A percentile compares a stretch with the other conserved stretches of the same genome.
These are phyloP conservation scores for Xylocampa areola DNA, from an alignment of 2,888 invertebrate species.

Conservation along the genomic window DNA sequence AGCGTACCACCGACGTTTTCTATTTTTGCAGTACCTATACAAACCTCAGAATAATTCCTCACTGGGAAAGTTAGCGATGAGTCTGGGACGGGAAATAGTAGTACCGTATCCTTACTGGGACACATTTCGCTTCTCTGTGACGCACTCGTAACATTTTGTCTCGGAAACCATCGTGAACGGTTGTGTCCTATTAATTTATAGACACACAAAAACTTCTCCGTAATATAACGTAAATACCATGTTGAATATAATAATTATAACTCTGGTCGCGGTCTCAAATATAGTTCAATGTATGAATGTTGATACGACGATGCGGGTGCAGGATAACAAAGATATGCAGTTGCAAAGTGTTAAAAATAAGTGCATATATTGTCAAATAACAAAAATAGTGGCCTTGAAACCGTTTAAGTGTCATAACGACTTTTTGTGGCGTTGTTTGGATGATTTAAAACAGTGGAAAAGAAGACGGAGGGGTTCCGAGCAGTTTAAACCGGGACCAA, in stretches of 20 bases:
- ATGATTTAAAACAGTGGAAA: constrained; percentile 81
- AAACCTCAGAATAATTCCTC: constrained; percentile 28
- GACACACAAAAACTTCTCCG: constrained; percentile 57
- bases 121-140: constrained; percentile 49
- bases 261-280: constrained; percentile 68
- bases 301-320: constrained; percentile 57
- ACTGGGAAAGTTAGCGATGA: constrained; percentile 29
- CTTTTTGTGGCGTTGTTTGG: constrained; percentile 72
- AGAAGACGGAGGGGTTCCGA: constrained; percentile 74
- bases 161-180: constrained; percentile 74
- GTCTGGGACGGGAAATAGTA: constrained; percentile 48
- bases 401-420: constrained; percentile 72
- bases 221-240: constrained; percentile 58
- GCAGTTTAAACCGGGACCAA: constrained; percentile 36
- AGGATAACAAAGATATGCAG: constrained; percentile 57
- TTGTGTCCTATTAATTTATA: constrained; percentile 68
- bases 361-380: constrained; percentile 51
- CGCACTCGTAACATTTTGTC: constrained; percentile 72
- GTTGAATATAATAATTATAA: constrained; percentile 69
- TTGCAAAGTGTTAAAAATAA: constrained; percentile 58
- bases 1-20: constrained; percentile 34
- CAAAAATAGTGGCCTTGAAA: constrained; percentile 54
- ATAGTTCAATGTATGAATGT: constrained; percentile 71
- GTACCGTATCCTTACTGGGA: constrained; percentile 64
- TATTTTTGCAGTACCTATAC: constrained; percentile 48